Base-by-base conservation (phyloP, 2,888 invertebrate genomes). In the Rhopalosiphum nymphaeae region DNA sequence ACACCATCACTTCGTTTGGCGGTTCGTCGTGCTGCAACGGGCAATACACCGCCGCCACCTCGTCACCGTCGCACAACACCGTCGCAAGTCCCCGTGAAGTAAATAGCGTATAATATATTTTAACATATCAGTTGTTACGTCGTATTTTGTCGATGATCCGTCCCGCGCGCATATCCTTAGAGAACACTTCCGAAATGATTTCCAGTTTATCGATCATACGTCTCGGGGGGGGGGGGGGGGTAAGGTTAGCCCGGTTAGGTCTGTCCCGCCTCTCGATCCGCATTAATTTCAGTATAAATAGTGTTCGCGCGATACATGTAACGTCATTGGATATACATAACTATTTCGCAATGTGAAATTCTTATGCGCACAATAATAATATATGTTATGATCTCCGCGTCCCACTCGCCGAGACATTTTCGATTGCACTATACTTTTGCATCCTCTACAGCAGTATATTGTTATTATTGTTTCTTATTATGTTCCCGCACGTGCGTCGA, bases 51-150 rank as follows among this genome's bases (percentile, higher is more conserved):
- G 78, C 67, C 25, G 29, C 67, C 46, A n/a, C 29, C n/a, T 21
- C 78, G 21, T 5, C 91, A 0, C 0, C 78, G 0, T 5, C 78
- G 26, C 21, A 78, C 78, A 78, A 25, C 36, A 21, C 21, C 9
- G 46, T 25, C 84, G 42, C 46, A 25, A 11, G 13, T 26, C 46
- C 91, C 26, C 56, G 86, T 61, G 91, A 92, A 26, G 91, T 92
- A 53, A 91, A 26, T 56, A 36, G 2, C 7, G 2, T 36, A n/a
- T n/a, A n/a, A n/a, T n/a, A n/a, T n/a, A n/a, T n/a, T n/a, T n/a
- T n/a, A n/a, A n/a, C n/a, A n/a, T n/a, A n/a, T n/a, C n/a, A n/a
- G n/a, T n/a, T n/a, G n/a, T n/a, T n/a, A n/a, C n/a, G n/a, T n/a
- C n/a, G n/a, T n/a, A n/a, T n/a, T n/a, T n/a, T n/a, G n/a, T n/a